Evolutionary conservation across 2,888 invertebrate species (phyloP), one percentile per base, ranked within the genome.

Genomic region (Schizaphis graminum): DNA sequence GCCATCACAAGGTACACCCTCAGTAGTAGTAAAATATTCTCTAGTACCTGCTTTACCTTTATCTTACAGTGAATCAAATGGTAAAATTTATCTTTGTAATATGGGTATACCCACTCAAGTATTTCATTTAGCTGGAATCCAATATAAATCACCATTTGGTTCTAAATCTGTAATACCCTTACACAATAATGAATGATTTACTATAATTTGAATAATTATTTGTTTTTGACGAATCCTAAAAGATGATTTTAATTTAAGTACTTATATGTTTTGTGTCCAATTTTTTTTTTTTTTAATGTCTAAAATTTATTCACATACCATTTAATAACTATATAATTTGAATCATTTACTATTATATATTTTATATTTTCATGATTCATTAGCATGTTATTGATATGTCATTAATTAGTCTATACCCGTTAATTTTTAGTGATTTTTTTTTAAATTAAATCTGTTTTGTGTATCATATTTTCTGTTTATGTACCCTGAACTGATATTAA

Each of bases 91-190:
- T 96, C 97, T 98, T 95, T 98, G 98, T 96, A 98, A 98, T 96
- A 96, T 98, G 95, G 98, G 98, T 95, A 97, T 98, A 95, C 98
- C 99, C 56, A 96, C 97, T 95, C 97, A 97, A 96, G 97, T 98
- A 95, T 98, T 97, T 96, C 96, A 96, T 92, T 97, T 97, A 95
- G 97, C 97, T 95, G 97, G 97, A 94, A 97, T 98, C 95, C 96
- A 96, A 95, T 99, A 98, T 96, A 97, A 97, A 95, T 97, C 98
- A 95, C 98, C 98, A 16, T 99, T 98, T 95, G 98, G 98, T 93
- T 97, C 97, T 94, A 98, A 98, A 96, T 98, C 97, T 96, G 97
- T 98, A 95, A 97, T 98, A 96, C 97, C 98, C 89, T 96, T 98
- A 95, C 97, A 97, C 95, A 96, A 93, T 24, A 95, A 95, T 67